Percentiles rank a stretch among this genome's conserved stretches.
Conservation (phyloP, 2,888 invertebrate genomes). For the Heliconius ethilla region DNA sequence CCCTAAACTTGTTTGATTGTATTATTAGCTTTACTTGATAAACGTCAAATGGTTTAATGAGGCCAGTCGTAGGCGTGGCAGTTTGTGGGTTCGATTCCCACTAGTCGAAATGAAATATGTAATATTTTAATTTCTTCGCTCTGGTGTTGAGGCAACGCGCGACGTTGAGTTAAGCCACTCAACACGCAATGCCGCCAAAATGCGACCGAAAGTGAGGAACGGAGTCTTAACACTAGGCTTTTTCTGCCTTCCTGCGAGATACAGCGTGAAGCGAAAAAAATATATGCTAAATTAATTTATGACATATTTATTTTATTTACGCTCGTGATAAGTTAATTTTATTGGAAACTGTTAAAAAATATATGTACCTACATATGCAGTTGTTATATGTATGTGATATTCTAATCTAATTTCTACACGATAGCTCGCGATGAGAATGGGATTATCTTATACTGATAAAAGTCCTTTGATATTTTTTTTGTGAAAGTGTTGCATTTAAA, state of each 20-base stretch:
- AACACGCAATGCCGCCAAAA: no score
- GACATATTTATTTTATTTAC: background rate
- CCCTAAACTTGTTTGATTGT: background rate
- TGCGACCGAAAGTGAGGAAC: no score
- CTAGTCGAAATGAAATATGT: no score
- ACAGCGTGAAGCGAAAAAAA: no score
- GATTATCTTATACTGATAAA: conserved; percentile 19
- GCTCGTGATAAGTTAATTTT: conserved; percentile 4
- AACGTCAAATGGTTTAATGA: background rate
- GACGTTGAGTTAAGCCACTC: no score
- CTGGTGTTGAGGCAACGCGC: no score
- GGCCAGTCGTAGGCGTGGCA: no score
- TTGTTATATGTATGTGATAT: background rate
- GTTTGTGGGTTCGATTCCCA: no score
- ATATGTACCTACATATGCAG: background rate
- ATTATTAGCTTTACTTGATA: background rate
- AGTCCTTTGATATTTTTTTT: background rate
- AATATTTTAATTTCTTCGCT: no score
- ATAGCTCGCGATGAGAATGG: conserved; percentile 13
- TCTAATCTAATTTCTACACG: conserved; percentile 15
- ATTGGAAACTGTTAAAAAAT: conserved; percentile 1
- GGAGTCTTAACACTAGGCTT: no score
- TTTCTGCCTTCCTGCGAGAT: no score
- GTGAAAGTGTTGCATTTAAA: conserved; percentile 8
- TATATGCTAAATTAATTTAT: background rate